These are phyloP conservation scores for Rattus rattus DNA, from an alignment of 2,113 vertebrate species.

Conservation along the genomic window DNA sequence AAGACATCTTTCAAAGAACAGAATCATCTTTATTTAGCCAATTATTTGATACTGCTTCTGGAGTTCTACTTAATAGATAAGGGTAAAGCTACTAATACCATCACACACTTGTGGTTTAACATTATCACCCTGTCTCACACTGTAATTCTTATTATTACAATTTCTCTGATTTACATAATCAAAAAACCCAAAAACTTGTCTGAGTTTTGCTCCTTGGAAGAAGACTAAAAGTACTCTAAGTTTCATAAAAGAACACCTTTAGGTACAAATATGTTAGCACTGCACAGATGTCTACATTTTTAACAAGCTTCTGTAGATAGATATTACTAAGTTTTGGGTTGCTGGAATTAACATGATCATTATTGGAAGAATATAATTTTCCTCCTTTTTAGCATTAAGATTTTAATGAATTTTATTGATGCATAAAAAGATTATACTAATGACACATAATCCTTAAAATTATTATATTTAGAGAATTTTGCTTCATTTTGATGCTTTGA, in stretches of 20 bases:
- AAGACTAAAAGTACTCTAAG: background rate
- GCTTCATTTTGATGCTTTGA: conserved; percentile 20
- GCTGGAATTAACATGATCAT: background rate
- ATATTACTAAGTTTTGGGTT: background rate
- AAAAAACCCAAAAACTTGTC: background rate
- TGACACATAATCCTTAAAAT: conserved; percentile 45
- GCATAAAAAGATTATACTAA: conserved; percentile 29
- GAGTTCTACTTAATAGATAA: background rate
- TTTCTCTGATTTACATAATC: background rate
- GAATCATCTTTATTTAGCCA: background rate
- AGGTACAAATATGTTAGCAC: background rate
- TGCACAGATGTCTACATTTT: background rate
- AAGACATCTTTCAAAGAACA: background rate
- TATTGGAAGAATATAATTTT: conserved; percentile 8
- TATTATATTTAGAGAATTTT: conserved; percentile 46
- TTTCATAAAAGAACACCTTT: background rate
- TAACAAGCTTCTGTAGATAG: background rate
- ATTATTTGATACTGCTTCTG: background rate
- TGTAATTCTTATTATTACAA: background rate
- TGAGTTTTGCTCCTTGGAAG: background rate
- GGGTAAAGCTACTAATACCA: background rate
- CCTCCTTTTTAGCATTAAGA: background rate
- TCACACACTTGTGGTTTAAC: background rate
- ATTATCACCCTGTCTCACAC: background rate
- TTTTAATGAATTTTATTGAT: conserved; percentile 63